Evolutionary conservation across 2,797 vertebrate species (phyloP).

Genomic region (Coreius guichenoti): DNA sequence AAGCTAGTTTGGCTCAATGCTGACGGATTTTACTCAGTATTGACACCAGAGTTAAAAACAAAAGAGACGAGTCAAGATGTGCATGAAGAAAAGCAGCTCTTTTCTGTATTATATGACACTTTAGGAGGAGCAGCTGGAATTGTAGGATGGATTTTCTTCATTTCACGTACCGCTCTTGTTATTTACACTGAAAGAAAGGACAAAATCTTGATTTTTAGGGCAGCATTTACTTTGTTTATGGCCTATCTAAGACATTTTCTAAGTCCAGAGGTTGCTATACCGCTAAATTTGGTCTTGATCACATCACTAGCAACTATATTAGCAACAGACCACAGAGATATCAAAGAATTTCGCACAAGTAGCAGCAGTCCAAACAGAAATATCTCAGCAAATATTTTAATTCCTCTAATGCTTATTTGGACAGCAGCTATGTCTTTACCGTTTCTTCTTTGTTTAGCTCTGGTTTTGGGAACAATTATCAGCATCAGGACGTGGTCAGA

Average conservation of each 20-base stretch:
- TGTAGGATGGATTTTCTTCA: not conserved
- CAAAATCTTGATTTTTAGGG: not conserved
- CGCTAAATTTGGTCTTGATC: not conserved
- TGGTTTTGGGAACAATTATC: not conserved
- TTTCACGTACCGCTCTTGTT: not conserved
- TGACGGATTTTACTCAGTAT: not conserved
- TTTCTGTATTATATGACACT: not conserved
- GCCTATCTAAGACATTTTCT: not conserved
- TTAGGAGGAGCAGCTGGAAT: not conserved
- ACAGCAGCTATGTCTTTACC: not conserved
- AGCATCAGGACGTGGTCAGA: not conserved
- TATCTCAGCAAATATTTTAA: not conserved
- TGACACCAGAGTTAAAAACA: too few species aligned
- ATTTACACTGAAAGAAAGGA: rapidly evolving
- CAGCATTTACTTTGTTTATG: not conserved
- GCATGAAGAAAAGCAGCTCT: not conserved
- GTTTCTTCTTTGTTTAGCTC: not conserved
- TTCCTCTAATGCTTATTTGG: not conserved
- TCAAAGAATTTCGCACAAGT: rapidly evolving
- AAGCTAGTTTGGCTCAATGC: not conserved
- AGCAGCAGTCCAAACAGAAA: too few species aligned
- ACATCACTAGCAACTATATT: rapidly evolving
- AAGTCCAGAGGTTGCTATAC: not conserved
- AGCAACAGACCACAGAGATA: not conserved
- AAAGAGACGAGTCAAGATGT: not conserved